phyloP scores from a whole-genome alignment of 1,140 invertebrate species.

The Ceratina australensis region DNA sequence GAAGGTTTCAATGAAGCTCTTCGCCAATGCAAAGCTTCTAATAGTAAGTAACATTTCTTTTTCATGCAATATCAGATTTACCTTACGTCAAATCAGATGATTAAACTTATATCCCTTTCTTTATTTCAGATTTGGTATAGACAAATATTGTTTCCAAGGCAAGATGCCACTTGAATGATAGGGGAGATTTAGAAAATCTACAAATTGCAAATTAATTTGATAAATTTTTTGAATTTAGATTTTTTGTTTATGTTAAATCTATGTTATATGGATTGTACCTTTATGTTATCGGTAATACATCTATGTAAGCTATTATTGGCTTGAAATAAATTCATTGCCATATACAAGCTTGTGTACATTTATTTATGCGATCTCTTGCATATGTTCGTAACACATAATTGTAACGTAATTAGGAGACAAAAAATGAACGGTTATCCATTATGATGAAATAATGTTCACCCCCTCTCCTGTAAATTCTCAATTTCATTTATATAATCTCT shows the following conservation, averaged over 20 bases:
- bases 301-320: background rate
- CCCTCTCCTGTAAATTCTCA: background rate
- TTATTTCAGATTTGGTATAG: conserved; percentile 55
- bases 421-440: background rate
- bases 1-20: conserved; percentile 96
- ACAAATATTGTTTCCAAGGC: background rate
- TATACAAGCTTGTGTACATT: background rate
- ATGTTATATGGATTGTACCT: background rate
- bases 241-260: background rate
- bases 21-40: conserved; percentile 89
- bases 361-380: background rate
- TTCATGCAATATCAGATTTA: background rate
- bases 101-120: conserved; percentile 13
- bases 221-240: background rate
- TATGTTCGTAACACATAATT: background rate
- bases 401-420: background rate
- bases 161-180: background rate
- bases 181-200: conserved; percentile 1
- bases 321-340: conserved; percentile 13
- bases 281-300: background rate
- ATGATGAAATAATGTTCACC: background rate
- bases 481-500: conserved; percentile 1
- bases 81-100: background rate
- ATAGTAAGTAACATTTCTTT: conserved; percentile 72
- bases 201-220: background rate